Evolutionary conservation across 2,797 vertebrate species (phyloP), one percentile per base, ranked within the genome.

Genomic region (Lophotriccus pileatus): DNA sequence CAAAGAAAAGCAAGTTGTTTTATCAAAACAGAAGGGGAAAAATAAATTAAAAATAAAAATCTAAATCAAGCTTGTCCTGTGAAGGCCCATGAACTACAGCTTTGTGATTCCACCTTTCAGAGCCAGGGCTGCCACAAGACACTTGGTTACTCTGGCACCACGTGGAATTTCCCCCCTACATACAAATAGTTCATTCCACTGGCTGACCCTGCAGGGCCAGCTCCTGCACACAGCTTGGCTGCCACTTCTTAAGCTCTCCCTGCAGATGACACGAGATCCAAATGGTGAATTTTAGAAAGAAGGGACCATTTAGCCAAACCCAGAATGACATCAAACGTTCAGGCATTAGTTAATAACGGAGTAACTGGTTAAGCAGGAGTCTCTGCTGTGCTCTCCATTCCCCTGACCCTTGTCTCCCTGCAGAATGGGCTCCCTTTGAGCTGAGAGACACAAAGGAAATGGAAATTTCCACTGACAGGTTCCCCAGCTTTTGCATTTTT

Each of bases 391-490:
- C 27, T 46, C 34, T 41, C 68, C 53, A 62, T 41, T 90, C 85
- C 93, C 84, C 49, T 62, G 14, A 19, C 50, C 50, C 87, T 46
- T 19, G 37, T 69, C 67, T 90, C 86, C 80, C 68, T 75, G 56
- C 62, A 87, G 55, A 62, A 89, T 0, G 62, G 52, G 32, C 27
- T 95, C 63, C 68, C 73, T 84, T 69, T 63, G 73, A 96, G 91
- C 72, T 56, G 16, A 14, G 28, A 90, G 69, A 32, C 46, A 80
- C 4, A 79, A 95, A 90, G 46, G 66, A 87, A 88, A 90, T 59
- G 91, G 86, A 96, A 95, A 91, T 91, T 96, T 94, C 74, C 90
- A 94, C 70, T 49, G 69, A 91, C 73, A 89, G 80, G 76, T 93
- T 93, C 43, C 60, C 46, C 60, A 80, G 77, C 34, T 86, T 93